Base-by-base conservation (phyloP, 2,797 vertebrate genomes). In the Nyctalus aviator region DNA sequence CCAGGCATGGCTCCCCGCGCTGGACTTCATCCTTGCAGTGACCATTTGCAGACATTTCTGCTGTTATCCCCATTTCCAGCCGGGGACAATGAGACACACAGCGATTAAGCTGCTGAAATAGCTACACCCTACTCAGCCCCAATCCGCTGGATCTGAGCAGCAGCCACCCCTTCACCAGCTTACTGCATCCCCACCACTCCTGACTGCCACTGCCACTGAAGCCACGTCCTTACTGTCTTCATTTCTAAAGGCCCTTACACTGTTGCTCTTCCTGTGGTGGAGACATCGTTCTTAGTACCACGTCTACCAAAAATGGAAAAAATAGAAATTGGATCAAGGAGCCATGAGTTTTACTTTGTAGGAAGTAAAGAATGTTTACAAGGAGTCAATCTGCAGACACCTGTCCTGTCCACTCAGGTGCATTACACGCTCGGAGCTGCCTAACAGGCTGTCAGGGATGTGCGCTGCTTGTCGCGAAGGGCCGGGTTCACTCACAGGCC, bases 361-460 rank as follows among this genome's bases (percentile, higher is more conserved):
- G 23, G 27, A 48, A 53, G 23, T 32, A 27, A 77, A 62, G 46
- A 50, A 8, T 15, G 17, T 71, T 21, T 59, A 1, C 13, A 4
- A 5, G 11, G 17, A 17, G 41, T 3, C 32, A 6, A 2, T 20
- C 32, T 20, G 25, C 59, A 21, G 41, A 5, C 17, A 15, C 14
- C 12, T 12, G n/a, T 14, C 23, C 64, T 37, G 50, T 15, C 82
- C 69, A 25, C 55, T 10, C 32, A 1, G 14, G 59, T 10, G 41
- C 30, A 0, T 25, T 0, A 17, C 41, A 59, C 14, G 2, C 23
- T 46, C 2, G 44, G n/a, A 27, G 75, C 17, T 8, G 11, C 71
- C 76, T n/a, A 0, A 6, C 1, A 55, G 37, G 59, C 5, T 12
- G 48, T 32, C n/a, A 32, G 0, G 7, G 37, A 0, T 48, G 23